Evolutionary conservation across 2,888 invertebrate genomes (phyloP).

Genomic region (Megaustenia siamemsis): DNA sequence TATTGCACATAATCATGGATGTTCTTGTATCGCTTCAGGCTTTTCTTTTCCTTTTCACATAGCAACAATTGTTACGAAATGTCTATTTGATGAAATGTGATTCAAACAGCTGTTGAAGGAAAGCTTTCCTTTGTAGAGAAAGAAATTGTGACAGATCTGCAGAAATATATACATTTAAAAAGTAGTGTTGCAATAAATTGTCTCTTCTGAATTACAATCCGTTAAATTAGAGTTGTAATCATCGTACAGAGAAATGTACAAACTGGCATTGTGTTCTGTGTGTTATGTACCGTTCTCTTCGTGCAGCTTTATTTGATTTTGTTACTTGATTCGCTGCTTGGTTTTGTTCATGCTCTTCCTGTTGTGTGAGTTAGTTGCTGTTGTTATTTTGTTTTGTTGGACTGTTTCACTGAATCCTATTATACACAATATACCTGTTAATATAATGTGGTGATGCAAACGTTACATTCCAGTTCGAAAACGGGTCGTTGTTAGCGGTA

Average conservation of each 20-base stretch:
- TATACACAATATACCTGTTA: background rate
- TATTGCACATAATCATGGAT: background rate
- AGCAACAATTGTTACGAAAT: background rate
- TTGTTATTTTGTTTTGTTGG: background rate
- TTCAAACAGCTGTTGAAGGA: conserved; percentile 14
- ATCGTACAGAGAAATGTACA: too few relatives aligned
- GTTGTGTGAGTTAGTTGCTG: background rate
- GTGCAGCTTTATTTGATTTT: background rate
- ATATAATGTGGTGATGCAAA: background rate
- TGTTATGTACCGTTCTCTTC: too few relatives aligned
- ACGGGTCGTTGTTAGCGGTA: background rate
- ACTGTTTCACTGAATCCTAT: background rate
- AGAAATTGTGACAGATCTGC: too few relatives aligned
- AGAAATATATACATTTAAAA: too few relatives aligned
- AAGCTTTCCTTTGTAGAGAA: background rate
- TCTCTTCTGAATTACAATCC: background rate
- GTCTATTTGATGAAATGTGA: background rate
- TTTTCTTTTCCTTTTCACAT: background rate
- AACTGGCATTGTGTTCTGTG: too few relatives aligned
- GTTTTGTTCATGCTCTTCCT: background rate
- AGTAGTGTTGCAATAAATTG: background rate
- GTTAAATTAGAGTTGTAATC: too few relatives aligned
- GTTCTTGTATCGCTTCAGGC: conserved; percentile 11
- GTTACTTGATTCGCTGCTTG: background rate
- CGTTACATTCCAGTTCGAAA: background rate